These are phyloP conservation scores for Leptobrachium ailaonicum DNA, from an alignment of 2,113 vertebrate genomes.

Conservation along the genomic window DNA sequence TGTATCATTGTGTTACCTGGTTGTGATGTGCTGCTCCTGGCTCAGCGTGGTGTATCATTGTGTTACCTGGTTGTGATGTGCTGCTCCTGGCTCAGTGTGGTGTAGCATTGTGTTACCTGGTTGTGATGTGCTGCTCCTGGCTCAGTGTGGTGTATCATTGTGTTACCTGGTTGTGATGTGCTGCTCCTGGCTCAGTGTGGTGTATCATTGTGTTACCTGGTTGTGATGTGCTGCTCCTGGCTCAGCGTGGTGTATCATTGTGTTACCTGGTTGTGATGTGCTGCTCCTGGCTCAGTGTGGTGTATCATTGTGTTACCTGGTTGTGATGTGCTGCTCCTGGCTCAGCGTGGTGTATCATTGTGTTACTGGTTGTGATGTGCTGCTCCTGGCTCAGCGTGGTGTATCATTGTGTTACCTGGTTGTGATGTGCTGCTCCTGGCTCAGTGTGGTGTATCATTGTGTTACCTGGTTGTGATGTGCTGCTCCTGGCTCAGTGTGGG, in stretches of 20 bases:
- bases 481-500: background rate
- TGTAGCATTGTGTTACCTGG: background rate
- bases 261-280: background rate
- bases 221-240: background rate
- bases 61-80: background rate
- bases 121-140: background rate
- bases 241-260: background rate
- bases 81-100: background rate
- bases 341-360: too few species aligned
- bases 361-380: background rate
- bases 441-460: too few species aligned
- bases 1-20: background rate
- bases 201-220: background rate
- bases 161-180: background rate
- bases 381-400: background rate
- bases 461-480: background rate
- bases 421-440: background rate
- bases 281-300: background rate
- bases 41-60: background rate
- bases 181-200: background rate
- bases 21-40: background rate
- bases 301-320: background rate
- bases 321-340: background rate
- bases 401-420: background rate
- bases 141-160: background rate